phyloP scores from a whole-genome alignment of 2,888 invertebrate species.

The Odontomyia ornata region DNA sequence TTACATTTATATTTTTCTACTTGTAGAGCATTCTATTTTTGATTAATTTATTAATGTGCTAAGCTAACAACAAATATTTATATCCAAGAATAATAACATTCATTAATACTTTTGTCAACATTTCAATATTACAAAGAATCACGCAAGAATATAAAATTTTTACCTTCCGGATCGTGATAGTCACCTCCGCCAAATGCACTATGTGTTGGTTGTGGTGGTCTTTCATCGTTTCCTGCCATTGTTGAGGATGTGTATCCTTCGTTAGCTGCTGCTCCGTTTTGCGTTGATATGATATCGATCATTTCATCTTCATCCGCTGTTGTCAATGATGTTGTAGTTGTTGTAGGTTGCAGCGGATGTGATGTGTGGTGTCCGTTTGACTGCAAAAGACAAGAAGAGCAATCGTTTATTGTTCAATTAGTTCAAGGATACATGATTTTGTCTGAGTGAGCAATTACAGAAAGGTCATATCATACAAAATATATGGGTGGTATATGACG shows the following conservation, averaged over 20 bases:
- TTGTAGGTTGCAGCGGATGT: conserved; percentile 23
- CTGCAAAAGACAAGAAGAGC: conserved; percentile 52
- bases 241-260: conserved; percentile 54
- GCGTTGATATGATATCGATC: conserved; percentile 71
- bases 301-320: conserved; percentile 69
- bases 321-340: conserved; percentile 57
- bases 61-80: too few relatives aligned
- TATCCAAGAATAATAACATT: too few relatives aligned
- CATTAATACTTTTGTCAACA: too few relatives aligned
- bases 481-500: too few relatives aligned
- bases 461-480: too few relatives aligned
- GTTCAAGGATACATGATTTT: not conserved
- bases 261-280: conserved; percentile 62
- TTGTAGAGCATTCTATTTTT: too few relatives aligned
- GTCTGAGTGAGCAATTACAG: too few relatives aligned
- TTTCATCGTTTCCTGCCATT: conserved; percentile 52
- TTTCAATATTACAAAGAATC: not conserved
- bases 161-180: conserved; percentile 54
- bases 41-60: too few relatives aligned
- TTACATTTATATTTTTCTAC: too few relatives aligned
- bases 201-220: conserved; percentile 56
- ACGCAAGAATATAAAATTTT: not conserved
- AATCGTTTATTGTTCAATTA: not conserved
- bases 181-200: conserved; percentile 59
- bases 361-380: conserved; percentile 58